Conservation (phyloP, 2,113 vertebrate genomes). For the Apistogramma diplotaenia region DNA sequence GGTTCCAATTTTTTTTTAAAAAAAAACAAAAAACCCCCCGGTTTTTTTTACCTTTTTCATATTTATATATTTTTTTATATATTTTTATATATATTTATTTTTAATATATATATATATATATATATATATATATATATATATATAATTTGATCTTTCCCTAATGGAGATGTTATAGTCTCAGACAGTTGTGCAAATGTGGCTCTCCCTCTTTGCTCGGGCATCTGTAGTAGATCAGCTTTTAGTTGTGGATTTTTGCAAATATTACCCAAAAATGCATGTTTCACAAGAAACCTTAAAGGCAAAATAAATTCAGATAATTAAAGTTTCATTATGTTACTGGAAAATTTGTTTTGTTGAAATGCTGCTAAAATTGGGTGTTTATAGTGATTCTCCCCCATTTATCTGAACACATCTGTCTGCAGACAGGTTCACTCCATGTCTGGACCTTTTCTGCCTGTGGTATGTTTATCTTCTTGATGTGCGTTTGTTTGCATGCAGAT, state of each 20-base stretch:
- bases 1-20: no score
- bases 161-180: neutral
- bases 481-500: neutral
- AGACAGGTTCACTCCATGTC: neutral
- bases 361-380: neutral
- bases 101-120: no score
- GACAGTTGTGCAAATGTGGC: neutral
- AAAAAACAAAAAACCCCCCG: no score
- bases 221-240: neutral
- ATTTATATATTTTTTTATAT: no score
- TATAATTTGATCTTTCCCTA: no score
- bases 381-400: neutral
- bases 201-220: neutral
- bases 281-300: neutral
- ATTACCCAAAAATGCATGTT: neutral
- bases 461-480: neutral
- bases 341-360: neutral
- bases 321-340: neutral
- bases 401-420: neutral
- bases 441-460: neutral
- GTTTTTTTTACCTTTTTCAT: no score
- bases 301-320: neutral
- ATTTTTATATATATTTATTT: no score
- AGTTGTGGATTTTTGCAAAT: neutral
- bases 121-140: no score